Conservation (phyloP, 2,797 vertebrate species). For the Margarornis squamiger region DNA sequence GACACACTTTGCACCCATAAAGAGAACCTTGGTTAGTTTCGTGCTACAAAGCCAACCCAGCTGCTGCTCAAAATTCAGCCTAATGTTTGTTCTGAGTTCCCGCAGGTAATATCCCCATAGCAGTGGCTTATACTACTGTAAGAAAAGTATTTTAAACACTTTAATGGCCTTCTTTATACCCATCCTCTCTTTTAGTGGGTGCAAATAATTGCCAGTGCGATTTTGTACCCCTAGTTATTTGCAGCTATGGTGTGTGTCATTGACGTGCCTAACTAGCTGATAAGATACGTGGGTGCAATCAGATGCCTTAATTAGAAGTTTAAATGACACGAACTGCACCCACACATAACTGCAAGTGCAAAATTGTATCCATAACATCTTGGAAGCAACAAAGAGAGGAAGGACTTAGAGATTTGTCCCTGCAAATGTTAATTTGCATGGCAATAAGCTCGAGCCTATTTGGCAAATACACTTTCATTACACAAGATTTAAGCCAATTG, state of each 20-base stretch:
- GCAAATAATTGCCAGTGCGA: conserved; percentile 52
- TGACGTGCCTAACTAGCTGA: conserved; percentile 61
- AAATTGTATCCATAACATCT: conserved; percentile 47
- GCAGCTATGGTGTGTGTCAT: conserved; percentile 35
- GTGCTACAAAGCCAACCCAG: neutral
- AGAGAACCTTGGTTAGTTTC: neutral
- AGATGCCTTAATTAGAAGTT: conserved; percentile 66
- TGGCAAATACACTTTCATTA: conserved; percentile 49
- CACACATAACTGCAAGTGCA: conserved; percentile 56
- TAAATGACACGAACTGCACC: conserved; percentile 67
- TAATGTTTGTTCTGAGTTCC: neutral
- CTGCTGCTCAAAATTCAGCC: conserved; percentile 34
- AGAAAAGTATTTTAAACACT: conserved; percentile 44
- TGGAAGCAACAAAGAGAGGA: conserved; percentile 48
- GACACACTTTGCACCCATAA: neutral
- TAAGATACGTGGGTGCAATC: conserved; percentile 62
- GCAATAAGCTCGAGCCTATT: conserved; percentile 36
- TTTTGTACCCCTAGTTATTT: conserved; percentile 54
- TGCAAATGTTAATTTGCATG: conserved; percentile 43
- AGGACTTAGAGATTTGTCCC: conserved; percentile 41
- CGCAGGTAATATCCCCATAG: neutral
- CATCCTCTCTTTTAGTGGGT: conserved; percentile 39
- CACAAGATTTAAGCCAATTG: conserved; percentile 56
- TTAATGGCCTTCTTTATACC: conserved; percentile 43
- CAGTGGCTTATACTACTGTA: conserved; percentile 15